Percentiles rank a stretch among this genome's conserved stretches.
phyloP scores from a whole-genome alignment of 2,113 vertebrate species.

The Lichenostomus cassidix region DNA sequence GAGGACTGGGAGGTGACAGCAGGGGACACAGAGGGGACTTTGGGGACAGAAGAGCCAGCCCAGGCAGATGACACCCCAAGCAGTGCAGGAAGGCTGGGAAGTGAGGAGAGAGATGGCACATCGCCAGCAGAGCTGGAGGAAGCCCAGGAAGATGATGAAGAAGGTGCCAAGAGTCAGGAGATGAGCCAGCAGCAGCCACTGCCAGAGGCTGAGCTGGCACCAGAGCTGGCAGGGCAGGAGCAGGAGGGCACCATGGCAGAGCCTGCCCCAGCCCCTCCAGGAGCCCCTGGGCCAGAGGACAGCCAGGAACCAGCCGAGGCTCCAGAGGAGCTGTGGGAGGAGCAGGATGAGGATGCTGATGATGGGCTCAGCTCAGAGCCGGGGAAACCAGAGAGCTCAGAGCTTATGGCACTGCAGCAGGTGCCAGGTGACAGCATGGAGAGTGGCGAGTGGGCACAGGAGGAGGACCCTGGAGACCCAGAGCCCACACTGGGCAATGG shows the following conservation, averaged over 20 bases:
- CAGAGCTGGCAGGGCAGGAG: neutral
- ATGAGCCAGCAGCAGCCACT: neutral
- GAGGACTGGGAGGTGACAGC: neutral
- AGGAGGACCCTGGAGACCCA: neutral
- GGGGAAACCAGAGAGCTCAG: neutral
- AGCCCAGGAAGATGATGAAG: neutral
- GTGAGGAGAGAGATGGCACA: neutral
- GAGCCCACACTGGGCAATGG: fast-evolving
- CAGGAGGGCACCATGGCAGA: neutral
- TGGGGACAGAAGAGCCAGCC: neutral
- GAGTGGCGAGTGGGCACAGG: fast-evolving
- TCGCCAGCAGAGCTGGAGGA: neutral
- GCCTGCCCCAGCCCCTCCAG: neutral
- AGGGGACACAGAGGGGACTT: neutral
- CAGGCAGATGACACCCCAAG: neutral
- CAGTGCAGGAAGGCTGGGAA: neutral
- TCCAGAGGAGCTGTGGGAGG: neutral
- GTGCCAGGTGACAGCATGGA: neutral
- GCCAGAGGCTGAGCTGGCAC: neutral
- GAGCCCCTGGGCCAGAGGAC: fast-evolving
- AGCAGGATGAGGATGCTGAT: neutral
- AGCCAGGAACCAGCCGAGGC: fast-evolving
- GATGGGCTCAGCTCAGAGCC: neutral
- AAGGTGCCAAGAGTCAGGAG: neutral
- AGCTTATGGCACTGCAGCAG: neutral